phyloP scores from a whole-genome alignment of 2,888 invertebrate genomes.

The Andrena dorsata region DNA sequence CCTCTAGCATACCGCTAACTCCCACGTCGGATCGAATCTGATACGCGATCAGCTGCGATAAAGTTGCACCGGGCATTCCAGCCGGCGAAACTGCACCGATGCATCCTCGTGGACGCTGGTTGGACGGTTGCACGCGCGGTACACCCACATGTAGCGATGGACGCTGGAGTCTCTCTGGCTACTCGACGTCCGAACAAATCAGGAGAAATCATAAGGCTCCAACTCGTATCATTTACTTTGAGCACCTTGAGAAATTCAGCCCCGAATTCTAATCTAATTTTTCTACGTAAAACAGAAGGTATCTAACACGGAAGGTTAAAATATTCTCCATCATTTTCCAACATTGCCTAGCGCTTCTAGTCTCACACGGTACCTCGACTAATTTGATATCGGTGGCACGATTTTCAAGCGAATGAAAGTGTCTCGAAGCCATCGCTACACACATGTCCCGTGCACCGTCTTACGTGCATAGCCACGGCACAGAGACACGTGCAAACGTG shows the following conservation, averaged over 20 bases:
- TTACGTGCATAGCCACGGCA: background rate
- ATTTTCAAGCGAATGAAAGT: background rate
- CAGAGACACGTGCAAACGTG: background rate
- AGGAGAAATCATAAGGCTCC: too few species aligned
- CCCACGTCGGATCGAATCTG: constrained; percentile 44
- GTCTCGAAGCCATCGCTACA: constrained; percentile 1
- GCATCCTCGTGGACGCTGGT: constrained; percentile 39
- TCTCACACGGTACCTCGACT: too few species aligned
- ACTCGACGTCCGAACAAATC: too few species aligned
- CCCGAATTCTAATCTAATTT: too few species aligned
- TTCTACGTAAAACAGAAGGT: too few species aligned
- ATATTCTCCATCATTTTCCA: too few species aligned
- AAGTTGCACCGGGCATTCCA: constrained; percentile 59
- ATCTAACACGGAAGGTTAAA: too few species aligned
- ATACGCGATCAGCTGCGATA: constrained; percentile 63
- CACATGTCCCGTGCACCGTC: background rate
- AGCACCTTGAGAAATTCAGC: too few species aligned
- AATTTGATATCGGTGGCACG: background rate
- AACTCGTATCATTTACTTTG: too few species aligned
- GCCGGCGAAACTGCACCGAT: constrained; percentile 51
- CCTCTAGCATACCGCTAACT: constrained; percentile 31
- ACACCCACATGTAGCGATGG: constrained; percentile 44
- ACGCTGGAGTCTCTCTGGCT: too few species aligned
- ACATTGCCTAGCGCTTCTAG: too few species aligned
- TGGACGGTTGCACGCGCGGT: constrained; percentile 33